These are phyloP conservation scores for Eonycteris spelaea DNA, from an alignment of 2,113 vertebrate genomes.

Conservation along the genomic window DNA sequence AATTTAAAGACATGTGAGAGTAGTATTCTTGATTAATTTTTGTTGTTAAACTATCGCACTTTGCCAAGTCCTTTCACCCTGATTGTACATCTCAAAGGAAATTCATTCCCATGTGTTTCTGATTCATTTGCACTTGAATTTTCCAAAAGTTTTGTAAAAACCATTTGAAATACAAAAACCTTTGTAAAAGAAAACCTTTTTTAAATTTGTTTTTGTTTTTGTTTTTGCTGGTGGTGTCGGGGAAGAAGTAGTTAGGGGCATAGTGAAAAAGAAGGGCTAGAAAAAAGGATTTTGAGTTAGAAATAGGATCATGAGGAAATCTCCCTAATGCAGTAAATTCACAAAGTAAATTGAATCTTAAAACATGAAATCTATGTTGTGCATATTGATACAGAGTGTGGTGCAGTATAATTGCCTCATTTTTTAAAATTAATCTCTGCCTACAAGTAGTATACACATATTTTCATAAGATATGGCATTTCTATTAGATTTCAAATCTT, in stretches of 20 bases:
- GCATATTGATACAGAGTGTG: background rate
- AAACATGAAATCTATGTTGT: background rate
- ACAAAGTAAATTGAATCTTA: background rate
- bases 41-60: background rate
- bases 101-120: conserved; percentile 44
- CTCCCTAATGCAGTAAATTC: background rate
- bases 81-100: conserved; percentile 52
- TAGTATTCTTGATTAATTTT: background rate
- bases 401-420: background rate
- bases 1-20: background rate
- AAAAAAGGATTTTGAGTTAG: conserved; percentile 4
- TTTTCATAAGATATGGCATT: background rate
- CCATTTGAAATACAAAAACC: conserved; percentile 18
- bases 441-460: background rate
- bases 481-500: background rate
- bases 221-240: background rate
- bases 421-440: conserved; percentile 21
- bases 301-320: background rate
- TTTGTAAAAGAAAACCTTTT: background rate
- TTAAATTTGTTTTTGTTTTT: background rate
- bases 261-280: background rate
- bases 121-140: conserved; percentile 35
- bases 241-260: background rate
- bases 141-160: conserved; percentile 48
- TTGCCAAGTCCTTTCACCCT: conserved; percentile 37